phyloP scores from a whole-genome alignment of 2,113 vertebrate genomes.

The Laterallus jamaicensis region DNA sequence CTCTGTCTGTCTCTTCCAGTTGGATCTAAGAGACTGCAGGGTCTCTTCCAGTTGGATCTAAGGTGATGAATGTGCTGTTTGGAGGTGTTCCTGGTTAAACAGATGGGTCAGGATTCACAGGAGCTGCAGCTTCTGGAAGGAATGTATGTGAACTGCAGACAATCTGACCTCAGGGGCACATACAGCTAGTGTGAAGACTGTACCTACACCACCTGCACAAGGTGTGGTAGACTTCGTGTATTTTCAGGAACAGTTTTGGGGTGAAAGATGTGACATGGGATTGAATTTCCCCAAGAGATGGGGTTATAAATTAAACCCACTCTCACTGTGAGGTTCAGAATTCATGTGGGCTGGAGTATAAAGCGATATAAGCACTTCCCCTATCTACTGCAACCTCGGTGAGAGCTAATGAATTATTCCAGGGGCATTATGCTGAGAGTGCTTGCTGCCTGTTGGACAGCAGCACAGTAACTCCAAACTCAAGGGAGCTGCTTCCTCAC shows the following conservation, averaged over 20 bases:
- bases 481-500: not conserved
- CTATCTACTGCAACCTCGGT: not conserved
- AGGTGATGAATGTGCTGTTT: accelerated
- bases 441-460: not conserved
- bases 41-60: not conserved
- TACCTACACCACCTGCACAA: not conserved
- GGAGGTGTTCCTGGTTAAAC: not conserved
- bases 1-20: not conserved
- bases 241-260: not conserved
- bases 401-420: conserved; percentile 16
- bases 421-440: not conserved
- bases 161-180: not conserved
- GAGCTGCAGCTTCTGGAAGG: not conserved
- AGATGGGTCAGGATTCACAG: not conserved
- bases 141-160: not conserved
- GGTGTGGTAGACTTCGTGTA: accelerated
- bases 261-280: not conserved
- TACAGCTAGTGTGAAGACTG: not conserved
- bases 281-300: not conserved
- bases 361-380: not conserved
- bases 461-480: not conserved
- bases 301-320: not conserved
- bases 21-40: accelerated
- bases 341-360: not conserved
- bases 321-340: not conserved